Evolutionary conservation across 2,113 vertebrate species (phyloP).

Genomic region (Odontophorus gujanensis): DNA sequence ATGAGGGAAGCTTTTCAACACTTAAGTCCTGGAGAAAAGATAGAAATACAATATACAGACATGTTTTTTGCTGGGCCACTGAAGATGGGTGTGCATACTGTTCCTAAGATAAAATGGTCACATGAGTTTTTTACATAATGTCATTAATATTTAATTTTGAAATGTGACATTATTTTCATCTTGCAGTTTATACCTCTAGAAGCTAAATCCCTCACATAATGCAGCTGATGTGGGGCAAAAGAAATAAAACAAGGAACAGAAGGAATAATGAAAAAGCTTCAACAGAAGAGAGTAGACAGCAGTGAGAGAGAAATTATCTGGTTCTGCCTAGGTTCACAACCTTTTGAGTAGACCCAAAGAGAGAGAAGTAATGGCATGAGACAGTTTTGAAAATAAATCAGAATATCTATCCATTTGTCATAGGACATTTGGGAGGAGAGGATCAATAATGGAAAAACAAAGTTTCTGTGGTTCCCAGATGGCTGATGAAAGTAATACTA

Average conservation of each 20-base stretch:
- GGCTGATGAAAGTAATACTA: not conserved
- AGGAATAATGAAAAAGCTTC: not conserved
- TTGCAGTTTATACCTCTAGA: not conserved
- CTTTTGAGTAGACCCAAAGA: not conserved
- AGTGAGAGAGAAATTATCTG: not conserved
- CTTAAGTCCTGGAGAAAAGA: not conserved
- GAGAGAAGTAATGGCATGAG: not conserved
- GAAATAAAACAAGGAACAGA: not conserved
- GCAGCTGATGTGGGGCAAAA: not conserved
- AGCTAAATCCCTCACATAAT: not conserved
- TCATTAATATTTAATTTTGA: conserved; percentile 26
- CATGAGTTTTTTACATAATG: not conserved
- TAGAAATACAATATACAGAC: accelerated
- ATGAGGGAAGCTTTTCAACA: not conserved
- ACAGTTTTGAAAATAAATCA: not conserved
- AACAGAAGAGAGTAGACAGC: not conserved
- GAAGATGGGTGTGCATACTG: not conserved
- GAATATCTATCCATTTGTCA: not conserved
- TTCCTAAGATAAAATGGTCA: not conserved
- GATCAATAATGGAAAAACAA: not conserved
- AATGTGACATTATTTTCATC: not conserved
- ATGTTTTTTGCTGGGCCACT: not conserved
- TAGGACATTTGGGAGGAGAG: not conserved
- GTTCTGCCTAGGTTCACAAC: not conserved
- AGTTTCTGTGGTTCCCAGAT: not conserved